Evolutionary conservation across 2,113 vertebrate genomes (phyloP).

Genomic region (Trogon melanurus): DNA sequence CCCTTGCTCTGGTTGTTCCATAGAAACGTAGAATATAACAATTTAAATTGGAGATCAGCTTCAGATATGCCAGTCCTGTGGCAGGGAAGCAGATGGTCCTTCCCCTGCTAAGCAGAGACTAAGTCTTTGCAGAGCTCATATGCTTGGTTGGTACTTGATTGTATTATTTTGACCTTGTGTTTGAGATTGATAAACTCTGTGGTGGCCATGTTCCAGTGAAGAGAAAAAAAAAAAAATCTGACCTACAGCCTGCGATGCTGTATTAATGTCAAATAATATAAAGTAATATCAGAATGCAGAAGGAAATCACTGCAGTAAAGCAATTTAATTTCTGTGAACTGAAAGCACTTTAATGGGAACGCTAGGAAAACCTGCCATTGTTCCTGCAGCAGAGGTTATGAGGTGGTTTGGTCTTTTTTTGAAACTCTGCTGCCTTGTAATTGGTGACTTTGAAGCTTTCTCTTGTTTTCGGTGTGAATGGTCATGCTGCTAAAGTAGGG

Average conservation of each 20-base stretch:
- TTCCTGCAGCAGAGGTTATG: slow-evolving; percentile 41
- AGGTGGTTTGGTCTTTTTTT: neutral
- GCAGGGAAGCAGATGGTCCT: slow-evolving; percentile 12
- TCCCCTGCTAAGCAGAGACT: slow-evolving; percentile 9
- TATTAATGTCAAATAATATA: slow-evolving; percentile 55
- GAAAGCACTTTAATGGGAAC: slow-evolving; percentile 36
- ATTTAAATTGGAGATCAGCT: neutral
- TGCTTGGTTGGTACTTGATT: neutral
- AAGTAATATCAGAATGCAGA: slow-evolving; percentile 48
- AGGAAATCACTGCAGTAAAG: slow-evolving; percentile 56
- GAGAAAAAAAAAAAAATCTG: neutral
- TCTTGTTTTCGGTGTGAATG: neutral
- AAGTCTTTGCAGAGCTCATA: neutral
- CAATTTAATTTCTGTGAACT: slow-evolving; percentile 56
- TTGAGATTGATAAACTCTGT: slow-evolving; percentile 34
- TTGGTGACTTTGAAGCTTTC: slow-evolving; percentile 55
- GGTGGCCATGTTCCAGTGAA: neutral
- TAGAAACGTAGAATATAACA: neutral
- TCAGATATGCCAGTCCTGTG: neutral
- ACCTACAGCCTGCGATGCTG: neutral
- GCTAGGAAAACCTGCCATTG: neutral
- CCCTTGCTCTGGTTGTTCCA: neutral
- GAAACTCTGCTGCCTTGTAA: slow-evolving; percentile 17
- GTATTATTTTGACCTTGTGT: slow-evolving; percentile 44
- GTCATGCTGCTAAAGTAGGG: slow-evolving; percentile 28